These are phyloP conservation scores for Cydia pomonella DNA, from an alignment of 1,140 invertebrate species.

Conservation along the genomic window DNA sequence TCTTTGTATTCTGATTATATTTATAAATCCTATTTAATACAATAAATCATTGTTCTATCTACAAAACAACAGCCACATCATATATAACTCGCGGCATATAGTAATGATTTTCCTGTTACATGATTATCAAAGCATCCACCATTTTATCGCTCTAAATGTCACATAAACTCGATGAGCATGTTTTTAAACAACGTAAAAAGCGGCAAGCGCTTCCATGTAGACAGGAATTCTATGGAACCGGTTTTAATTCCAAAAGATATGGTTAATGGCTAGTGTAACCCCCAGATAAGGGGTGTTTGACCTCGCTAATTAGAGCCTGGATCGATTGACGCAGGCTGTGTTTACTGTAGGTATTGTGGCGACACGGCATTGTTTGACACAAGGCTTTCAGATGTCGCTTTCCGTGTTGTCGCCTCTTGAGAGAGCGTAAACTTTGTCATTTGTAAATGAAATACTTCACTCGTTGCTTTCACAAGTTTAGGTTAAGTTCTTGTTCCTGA, in stretches of 20 bases:
- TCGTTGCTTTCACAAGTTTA: neutral
- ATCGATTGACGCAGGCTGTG: slow-evolving; percentile 25
- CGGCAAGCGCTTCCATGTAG: slow-evolving; percentile 12
- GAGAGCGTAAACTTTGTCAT: neutral
- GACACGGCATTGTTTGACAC: neutral
- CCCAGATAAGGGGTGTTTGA: slow-evolving; percentile 30
- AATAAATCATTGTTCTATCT: neutral
- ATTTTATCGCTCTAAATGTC: slow-evolving; percentile 8
- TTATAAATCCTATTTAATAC: no score
- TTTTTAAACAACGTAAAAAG: slow-evolving; percentile 2
- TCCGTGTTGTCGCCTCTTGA: neutral
- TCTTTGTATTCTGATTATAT: no score
- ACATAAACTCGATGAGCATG: slow-evolving; percentile 14
- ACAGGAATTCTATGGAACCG: slow-evolving; percentile 8
- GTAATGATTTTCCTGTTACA: slow-evolving; percentile 19
- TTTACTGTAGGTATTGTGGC: slow-evolving; percentile 12
- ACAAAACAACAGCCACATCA: neutral
- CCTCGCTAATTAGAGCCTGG: slow-evolving; percentile 28
- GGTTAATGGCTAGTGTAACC: slow-evolving; percentile 17
- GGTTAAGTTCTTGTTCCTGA: neutral
- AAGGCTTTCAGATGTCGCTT: slow-evolving; percentile 4
- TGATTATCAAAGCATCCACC: slow-evolving; percentile 13
- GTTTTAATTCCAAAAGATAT: slow-evolving; percentile 13
- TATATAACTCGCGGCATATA: neutral
- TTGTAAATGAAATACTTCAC: neutral